Conservation (phyloP, 1,140 invertebrate species). For the Caenorhabditis brenneri region DNA sequence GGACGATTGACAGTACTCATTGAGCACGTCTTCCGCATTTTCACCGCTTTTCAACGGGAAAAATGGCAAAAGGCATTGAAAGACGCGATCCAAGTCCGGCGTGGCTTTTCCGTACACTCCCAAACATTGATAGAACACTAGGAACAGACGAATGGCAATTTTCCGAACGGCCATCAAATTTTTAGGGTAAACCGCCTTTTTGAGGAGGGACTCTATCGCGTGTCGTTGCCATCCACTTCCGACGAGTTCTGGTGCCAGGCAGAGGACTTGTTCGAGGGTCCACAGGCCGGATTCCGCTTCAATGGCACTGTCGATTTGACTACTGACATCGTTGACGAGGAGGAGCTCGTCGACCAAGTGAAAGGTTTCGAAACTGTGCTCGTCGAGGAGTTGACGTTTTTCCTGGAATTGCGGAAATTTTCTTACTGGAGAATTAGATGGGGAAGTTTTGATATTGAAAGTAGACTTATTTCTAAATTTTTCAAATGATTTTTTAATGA, state of each 20-base stretch:
- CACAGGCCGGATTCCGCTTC: slow-evolving; percentile 67
- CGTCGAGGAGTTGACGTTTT: slow-evolving; percentile 67
- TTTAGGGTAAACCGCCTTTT: slow-evolving; percentile 63
- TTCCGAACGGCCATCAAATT: slow-evolving; percentile 68
- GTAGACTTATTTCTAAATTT: too few relatives aligned
- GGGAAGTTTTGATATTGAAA: too few relatives aligned
- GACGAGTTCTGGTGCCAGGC: slow-evolving; percentile 66
- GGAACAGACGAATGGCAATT: slow-evolving; percentile 67
- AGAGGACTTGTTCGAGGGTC: slow-evolving; percentile 68
- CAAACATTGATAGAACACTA: slow-evolving; percentile 69
- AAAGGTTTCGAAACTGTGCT: slow-evolving; percentile 68
- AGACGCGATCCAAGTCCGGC: slow-evolving; percentile 63
- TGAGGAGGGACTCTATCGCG: slow-evolving; percentile 67
- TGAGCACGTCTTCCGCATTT: slow-evolving; percentile 57
- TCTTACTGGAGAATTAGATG: too few relatives aligned
- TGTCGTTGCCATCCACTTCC: slow-evolving; percentile 70
- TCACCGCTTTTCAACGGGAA: slow-evolving; percentile 61
- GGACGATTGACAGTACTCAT: slow-evolving; percentile 61
- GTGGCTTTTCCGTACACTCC: slow-evolving; percentile 58
- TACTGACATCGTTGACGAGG: slow-evolving; percentile 56
- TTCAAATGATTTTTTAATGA: too few relatives aligned
- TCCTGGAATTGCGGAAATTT: slow-evolving; percentile 65
- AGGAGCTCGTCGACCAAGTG: slow-evolving; percentile 67
- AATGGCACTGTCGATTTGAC: slow-evolving; percentile 52
- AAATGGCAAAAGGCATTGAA: slow-evolving; percentile 65